These are phyloP conservation scores for Oryzias curvinotus DNA, from an alignment of 2,113 vertebrate genomes.

Conservation along the genomic window DNA sequence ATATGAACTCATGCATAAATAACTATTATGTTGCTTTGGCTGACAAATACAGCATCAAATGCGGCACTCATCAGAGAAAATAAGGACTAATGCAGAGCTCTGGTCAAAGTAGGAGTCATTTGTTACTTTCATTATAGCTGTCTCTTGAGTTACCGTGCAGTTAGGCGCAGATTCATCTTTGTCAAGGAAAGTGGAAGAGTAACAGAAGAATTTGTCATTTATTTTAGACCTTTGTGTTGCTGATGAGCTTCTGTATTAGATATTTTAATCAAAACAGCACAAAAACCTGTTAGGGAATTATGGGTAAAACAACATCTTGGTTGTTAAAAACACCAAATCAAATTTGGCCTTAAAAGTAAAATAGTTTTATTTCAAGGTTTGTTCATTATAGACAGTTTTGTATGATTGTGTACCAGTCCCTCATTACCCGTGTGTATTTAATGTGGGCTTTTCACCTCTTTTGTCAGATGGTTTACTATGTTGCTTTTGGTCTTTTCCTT, in stretches of 20 bases:
- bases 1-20: neutral
- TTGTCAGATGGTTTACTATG: neutral
- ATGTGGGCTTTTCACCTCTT: neutral
- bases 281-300: neutral
- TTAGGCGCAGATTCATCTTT: constrained; percentile 34
- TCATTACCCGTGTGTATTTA: neutral
- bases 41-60: constrained; percentile 12
- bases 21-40: constrained; percentile 1
- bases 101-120: constrained; percentile 47
- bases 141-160: constrained; percentile 34
- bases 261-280: neutral
- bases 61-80: constrained; percentile 35
- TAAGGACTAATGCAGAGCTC: constrained; percentile 47
- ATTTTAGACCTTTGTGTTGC: constrained; percentile 30
- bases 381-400: too few relatives aligned
- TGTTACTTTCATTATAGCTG: constrained; percentile 53
- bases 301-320: too few relatives aligned
- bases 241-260: constrained; percentile 27
- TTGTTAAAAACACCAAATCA: neutral
- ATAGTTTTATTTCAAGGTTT: too few relatives aligned
- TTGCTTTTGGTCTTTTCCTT: neutral
- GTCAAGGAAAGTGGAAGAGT: constrained; percentile 22
- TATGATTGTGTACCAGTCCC: too few relatives aligned
- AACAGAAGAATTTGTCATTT: constrained; percentile 35
- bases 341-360: neutral